A percentile compares a stretch with the other conserved stretches of the same genome.
These are phyloP conservation scores for Rhagoletis pomonella DNA, from an alignment of 1,140 invertebrate species.

Conservation along the genomic window DNA sequence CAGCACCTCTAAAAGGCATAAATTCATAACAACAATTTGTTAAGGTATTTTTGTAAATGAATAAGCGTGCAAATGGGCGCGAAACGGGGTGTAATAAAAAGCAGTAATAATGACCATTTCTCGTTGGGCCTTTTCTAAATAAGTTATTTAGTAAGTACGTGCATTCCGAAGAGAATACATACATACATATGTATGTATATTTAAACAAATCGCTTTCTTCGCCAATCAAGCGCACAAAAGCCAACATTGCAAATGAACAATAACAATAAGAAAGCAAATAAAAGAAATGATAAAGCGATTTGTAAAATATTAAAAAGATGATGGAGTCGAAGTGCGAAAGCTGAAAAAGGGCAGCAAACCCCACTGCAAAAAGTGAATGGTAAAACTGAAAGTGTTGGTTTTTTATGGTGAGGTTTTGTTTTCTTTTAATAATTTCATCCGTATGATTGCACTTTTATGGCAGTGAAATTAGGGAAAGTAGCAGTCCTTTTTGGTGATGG, in stretches of 20 bases:
- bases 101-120: neutral
- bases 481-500: conserved; percentile 1
- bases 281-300: conserved; percentile 36
- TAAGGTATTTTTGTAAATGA: neutral
- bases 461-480: conserved; percentile 17
- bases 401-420: too few species aligned
- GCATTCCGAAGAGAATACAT: too few species aligned
- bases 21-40: conserved; percentile 21
- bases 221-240: conserved; percentile 6
- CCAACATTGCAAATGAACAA: conserved; percentile 8
- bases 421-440: conserved; percentile 3
- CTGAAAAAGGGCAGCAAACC: neutral
- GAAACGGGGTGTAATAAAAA: neutral
- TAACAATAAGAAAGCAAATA: neutral
- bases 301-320: conserved; percentile 32
- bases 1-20: neutral
- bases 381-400: neutral
- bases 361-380: neutral
- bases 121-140: neutral
- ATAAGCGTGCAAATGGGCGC: neutral
- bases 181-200: neutral
- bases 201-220: neutral
- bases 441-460: conserved; percentile 23
- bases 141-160: too few species aligned
- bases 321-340: neutral